Conservation (phyloP, 2,113 vertebrate genomes). For the Actinemys pallida region DNA sequence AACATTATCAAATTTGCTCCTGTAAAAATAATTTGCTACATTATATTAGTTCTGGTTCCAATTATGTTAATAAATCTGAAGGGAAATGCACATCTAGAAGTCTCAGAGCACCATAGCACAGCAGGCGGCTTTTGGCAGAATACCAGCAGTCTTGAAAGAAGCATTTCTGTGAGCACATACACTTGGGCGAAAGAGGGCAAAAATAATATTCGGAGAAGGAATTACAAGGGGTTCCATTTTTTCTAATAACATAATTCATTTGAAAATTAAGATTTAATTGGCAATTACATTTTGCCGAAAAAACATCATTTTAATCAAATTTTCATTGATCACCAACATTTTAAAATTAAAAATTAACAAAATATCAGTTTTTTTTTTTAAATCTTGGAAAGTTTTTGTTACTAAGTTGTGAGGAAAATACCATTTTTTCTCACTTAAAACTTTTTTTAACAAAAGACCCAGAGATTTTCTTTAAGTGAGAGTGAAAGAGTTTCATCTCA, state of each 20-base stretch:
- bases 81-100: background rate
- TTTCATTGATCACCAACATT: background rate
- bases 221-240: background rate
- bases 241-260: background rate
- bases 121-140: background rate
- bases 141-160: background rate
- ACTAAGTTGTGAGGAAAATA: background rate
- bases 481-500: background rate
- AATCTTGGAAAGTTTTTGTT: background rate
- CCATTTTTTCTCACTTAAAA: no score
- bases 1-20: background rate
- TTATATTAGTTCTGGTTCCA: background rate
- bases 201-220: accelerated
- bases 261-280: background rate
- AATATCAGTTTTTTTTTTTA: background rate
- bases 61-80: background rate
- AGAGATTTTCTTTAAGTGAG: background rate
- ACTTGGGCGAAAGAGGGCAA: background rate
- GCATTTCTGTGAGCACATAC: background rate
- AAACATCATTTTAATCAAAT: background rate
- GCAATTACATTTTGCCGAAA: background rate
- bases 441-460: no score
- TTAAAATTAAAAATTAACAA: background rate
- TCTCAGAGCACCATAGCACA: background rate
- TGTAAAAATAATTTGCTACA: background rate